phyloP scores from a whole-genome alignment of 2,888 invertebrate species.

The Alentia gelatinosa region DNA sequence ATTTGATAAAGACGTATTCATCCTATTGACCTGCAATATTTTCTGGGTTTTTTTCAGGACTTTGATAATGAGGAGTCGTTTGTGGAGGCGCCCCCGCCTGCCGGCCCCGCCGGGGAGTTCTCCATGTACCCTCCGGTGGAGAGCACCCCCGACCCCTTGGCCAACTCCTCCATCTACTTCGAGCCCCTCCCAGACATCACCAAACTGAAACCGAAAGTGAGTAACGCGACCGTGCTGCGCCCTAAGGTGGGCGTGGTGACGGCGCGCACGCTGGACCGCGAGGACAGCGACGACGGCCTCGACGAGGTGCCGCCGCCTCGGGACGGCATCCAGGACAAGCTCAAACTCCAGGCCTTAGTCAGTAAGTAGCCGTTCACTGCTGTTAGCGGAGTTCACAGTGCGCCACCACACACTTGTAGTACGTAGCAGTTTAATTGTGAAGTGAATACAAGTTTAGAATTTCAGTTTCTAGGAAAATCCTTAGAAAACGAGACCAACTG shows the following conservation, averaged over 20 bases:
- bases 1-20: too few relatives aligned
- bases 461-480: too few relatives aligned
- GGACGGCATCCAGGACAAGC: constrained; percentile 54
- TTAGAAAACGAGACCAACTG: too few relatives aligned
- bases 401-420: too few relatives aligned
- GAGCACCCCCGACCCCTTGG: constrained; percentile 60
- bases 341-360: constrained; percentile 56
- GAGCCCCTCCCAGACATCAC: constrained; percentile 78
- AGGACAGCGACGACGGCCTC: constrained; percentile 57
- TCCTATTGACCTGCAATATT: too few relatives aligned
- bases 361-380: constrained; percentile 56
- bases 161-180: constrained; percentile 63
- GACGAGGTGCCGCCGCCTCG: constrained; percentile 46
- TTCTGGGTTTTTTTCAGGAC: constrained; percentile 56
- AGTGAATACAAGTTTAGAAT: too few relatives aligned
- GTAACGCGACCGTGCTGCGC: constrained; percentile 50
- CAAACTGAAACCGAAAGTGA: constrained; percentile 37
- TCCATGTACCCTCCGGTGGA: constrained; percentile 65
- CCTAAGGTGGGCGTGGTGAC: constrained; percentile 55
- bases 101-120: constrained; percentile 61
- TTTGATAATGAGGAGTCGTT: constrained; percentile 61
- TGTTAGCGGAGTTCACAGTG: too few relatives aligned
- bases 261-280: neutral
- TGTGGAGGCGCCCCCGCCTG: constrained; percentile 56
- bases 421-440: too few relatives aligned